phyloP scores from a whole-genome alignment of 2,113 vertebrate genomes.

The Chaetodon trifascialis region DNA sequence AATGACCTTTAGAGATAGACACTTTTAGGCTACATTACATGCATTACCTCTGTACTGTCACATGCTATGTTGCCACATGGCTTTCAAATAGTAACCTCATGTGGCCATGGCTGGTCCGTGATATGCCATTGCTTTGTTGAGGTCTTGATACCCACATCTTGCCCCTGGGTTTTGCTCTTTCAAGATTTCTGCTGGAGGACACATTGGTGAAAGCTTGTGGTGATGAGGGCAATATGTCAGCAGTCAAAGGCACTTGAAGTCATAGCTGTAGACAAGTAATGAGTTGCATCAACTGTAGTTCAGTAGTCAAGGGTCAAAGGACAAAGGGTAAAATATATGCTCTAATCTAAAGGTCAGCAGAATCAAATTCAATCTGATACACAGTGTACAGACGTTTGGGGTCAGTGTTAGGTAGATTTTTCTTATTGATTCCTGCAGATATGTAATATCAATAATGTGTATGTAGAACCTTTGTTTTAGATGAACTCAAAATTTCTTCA shows the following conservation, averaged over 20 bases:
- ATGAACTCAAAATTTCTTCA: background rate
- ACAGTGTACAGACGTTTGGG: background rate
- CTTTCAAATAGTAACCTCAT: slow-evolving; percentile 87
- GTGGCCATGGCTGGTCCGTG: slow-evolving; percentile 84
- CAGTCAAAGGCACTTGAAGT: slow-evolving; percentile 75
- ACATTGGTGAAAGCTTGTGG: slow-evolving; percentile 69
- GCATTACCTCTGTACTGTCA: slow-evolving; percentile 87
- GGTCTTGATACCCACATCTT: slow-evolving; percentile 88
- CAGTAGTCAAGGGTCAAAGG: slow-evolving; percentile 49
- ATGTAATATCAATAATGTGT: background rate
- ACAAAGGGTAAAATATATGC: slow-evolving; percentile 51
- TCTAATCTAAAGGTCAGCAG: slow-evolving; percentile 58
- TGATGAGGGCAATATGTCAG: slow-evolving; percentile 80
- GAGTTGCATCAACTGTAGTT: slow-evolving; percentile 60
- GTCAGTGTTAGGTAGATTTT: background rate
- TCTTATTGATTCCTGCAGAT: background rate
- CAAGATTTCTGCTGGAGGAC: slow-evolving; percentile 76
- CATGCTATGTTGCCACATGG: slow-evolving; percentile 85
- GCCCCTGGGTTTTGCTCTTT: slow-evolving; percentile 85
- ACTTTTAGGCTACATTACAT: slow-evolving; percentile 81
- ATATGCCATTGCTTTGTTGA: slow-evolving; percentile 84
- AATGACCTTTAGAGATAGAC: slow-evolving; percentile 91
- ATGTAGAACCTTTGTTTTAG: background rate
- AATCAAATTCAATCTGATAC: slow-evolving; percentile 47
- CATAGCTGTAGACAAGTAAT: slow-evolving; percentile 52